Evolutionary conservation across 2,797 vertebrate genomes (phyloP).

Genomic region (Valencia hispanica): DNA sequence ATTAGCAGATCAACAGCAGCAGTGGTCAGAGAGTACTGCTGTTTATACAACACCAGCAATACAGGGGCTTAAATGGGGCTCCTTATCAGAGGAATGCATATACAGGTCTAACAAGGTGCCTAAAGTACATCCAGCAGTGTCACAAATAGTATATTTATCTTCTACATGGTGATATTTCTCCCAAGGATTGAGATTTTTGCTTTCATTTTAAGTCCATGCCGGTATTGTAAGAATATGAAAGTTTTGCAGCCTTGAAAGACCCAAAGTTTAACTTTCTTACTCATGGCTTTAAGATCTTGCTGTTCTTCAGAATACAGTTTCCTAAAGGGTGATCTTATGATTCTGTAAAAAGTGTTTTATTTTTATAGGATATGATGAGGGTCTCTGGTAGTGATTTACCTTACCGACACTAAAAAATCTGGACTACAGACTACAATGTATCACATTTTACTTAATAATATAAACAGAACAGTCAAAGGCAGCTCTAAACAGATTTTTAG

Average conservation of each 20-base stretch:
- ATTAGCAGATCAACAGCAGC: constrained; percentile 30
- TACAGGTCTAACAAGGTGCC: not conserved
- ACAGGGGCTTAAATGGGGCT: constrained; percentile 14
- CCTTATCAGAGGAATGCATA: constrained; percentile 44
- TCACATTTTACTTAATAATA: too few species aligned
- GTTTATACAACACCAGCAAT: constrained; percentile 51
- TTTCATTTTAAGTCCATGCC: not conserved
- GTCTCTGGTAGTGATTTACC: not conserved
- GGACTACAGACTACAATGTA: too few species aligned
- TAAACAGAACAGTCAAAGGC: too few species aligned
- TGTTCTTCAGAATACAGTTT: not conserved
- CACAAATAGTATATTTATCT: not conserved
- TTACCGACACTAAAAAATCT: too few species aligned
- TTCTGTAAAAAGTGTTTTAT: not conserved
- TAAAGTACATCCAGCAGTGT: not conserved
- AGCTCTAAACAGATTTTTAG: too few species aligned
- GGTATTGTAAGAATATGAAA: not conserved
- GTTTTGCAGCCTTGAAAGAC: not conserved
- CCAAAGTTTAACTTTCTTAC: not conserved
- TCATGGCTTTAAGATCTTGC: not conserved
- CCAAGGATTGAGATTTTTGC: not conserved
- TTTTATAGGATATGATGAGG: not conserved
- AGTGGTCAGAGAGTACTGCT: constrained; percentile 25
- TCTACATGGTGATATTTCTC: constrained; percentile 20
- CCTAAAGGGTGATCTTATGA: not conserved